Base-by-base conservation (phyloP, 2,797 vertebrate genomes). In the Lepilemur ruficaudatus region DNA sequence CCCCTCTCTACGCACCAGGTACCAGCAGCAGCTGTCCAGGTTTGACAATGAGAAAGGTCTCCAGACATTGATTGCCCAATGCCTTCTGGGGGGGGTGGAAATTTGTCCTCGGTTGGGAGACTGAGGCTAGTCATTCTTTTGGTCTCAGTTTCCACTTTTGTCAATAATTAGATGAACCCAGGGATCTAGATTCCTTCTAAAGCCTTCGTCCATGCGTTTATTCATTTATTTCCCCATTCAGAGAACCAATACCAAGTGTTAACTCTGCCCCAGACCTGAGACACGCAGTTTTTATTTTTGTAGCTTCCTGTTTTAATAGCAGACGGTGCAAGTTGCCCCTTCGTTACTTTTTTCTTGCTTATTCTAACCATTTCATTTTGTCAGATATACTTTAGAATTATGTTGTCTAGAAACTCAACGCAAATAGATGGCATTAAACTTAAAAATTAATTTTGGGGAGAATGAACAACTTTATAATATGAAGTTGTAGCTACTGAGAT, bases 301-400 rank as follows among this genome's bases (percentile, higher is more conserved):
- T 0, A 12, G 6, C 25, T 43, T 85, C 70, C 32, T 32, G 12
- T 38, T 52, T 84, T 20, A 22, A 41, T 2, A 30, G 41, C 41
- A 2, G 3, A 11, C 1, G 11, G 6, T 4, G 4, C 22, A 1
- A 22, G 13, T 17, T 13, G 6, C 2, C 57, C 43, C 52, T 25
- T 61, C 17, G 0, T 23, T 41, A 0, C 5, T 43, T 61, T 50
- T 73, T 38, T 17, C 83, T 32, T 5, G 25, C 6, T 80, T 61
- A 1, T 38, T 78, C n/a, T 78, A 30, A 17, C 14, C 9, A 5
- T 7, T 65, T 73, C 20, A 2, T 48, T 32, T 94, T 79, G 72
- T 63, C 43, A 46, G 82, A 35, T 73, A 50, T 57, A 46, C 7
- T 28, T 57, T 57, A 50, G 73, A 70, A 43, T 76, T 50, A 3